Conservation (phyloP, 2,888 invertebrate genomes). For the Eilema depressum region DNA sequence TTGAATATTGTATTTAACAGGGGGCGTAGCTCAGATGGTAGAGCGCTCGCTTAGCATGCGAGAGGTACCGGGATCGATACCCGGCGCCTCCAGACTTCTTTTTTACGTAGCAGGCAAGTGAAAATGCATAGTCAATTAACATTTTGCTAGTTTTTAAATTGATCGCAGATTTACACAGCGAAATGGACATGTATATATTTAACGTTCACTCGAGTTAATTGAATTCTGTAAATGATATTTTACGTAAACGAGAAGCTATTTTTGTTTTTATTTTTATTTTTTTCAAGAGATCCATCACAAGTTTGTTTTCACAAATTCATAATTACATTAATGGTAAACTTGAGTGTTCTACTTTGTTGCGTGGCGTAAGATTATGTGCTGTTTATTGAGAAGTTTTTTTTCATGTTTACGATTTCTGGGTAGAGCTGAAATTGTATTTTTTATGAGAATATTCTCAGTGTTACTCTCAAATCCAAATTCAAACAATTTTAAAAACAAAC, state of each 20-base stretch:
- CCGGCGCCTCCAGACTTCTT: slow-evolving; percentile 78
- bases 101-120: slow-evolving; percentile 11
- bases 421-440: too few relatives aligned
- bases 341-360: too few relatives aligned
- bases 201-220: slow-evolving; percentile 20
- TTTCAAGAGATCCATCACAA: neutral
- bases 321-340: neutral
- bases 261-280: neutral
- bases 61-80: slow-evolving; percentile 87
- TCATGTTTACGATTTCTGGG: too few relatives aligned
- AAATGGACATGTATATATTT: slow-evolving; percentile 22
- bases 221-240: slow-evolving; percentile 32
- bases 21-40: slow-evolving; percentile 87
- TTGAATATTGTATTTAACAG: slow-evolving; percentile 39
- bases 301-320: neutral
- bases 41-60: slow-evolving; percentile 87
- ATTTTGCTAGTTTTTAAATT: neutral
- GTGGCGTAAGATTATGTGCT: too few relatives aligned
- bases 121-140: neutral
- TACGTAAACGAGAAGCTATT: slow-evolving; percentile 12
- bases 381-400: too few relatives aligned
- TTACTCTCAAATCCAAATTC: too few relatives aligned
- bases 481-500: too few relatives aligned
- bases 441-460: too few relatives aligned
- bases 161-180: neutral